phyloP scores from a whole-genome alignment of 2,797 vertebrate species.

The Rhadinocentrus ornatus region DNA sequence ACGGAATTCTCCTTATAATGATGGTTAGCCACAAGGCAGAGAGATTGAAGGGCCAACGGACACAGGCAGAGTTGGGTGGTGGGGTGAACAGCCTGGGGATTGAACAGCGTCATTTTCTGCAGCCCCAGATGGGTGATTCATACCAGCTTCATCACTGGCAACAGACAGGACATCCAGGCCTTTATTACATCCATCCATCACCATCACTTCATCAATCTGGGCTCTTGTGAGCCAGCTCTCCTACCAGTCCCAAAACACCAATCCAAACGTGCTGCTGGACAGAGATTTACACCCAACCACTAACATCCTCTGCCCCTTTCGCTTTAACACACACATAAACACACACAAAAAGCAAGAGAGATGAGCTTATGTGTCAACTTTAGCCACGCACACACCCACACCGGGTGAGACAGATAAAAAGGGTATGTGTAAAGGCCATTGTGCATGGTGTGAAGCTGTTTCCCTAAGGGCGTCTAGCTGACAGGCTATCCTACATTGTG shows the following conservation, averaged over 20 bases:
- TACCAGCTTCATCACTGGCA: conserved; percentile 82
- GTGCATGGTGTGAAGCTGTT: conserved; percentile 67
- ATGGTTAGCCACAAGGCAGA: conserved; percentile 42
- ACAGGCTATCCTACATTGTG: conserved; percentile 80
- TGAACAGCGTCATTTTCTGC: conserved; percentile 68
- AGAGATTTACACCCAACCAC: conserved; percentile 78
- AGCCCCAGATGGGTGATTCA: conserved; percentile 84
- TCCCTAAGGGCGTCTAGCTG: conserved; percentile 70
- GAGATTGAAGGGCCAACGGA: conserved; percentile 50
- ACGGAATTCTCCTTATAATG: conserved; percentile 40
- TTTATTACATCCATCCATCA: conserved; percentile 88
- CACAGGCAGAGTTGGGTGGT: conserved; percentile 43
- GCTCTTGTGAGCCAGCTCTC: conserved; percentile 75
- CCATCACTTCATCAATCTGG: conserved; percentile 83
- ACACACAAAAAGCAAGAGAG: conserved; percentile 54
- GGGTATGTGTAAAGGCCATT: conserved; percentile 72
- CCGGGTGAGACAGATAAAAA: conserved; percentile 38
- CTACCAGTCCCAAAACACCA: conserved; percentile 80
- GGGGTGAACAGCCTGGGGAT: conserved; percentile 58
- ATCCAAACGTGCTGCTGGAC: conserved; percentile 74
- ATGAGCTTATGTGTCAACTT: conserved; percentile 56
- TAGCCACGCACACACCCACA: conserved; percentile 17
- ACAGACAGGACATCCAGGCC: conserved; percentile 85
- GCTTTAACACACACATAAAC: conserved; percentile 46
- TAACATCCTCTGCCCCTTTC: conserved; percentile 60